These are phyloP conservation scores for Ophthalmolycus amberensis DNA, from an alignment of 2,113 vertebrate genomes.

Conservation along the genomic window DNA sequence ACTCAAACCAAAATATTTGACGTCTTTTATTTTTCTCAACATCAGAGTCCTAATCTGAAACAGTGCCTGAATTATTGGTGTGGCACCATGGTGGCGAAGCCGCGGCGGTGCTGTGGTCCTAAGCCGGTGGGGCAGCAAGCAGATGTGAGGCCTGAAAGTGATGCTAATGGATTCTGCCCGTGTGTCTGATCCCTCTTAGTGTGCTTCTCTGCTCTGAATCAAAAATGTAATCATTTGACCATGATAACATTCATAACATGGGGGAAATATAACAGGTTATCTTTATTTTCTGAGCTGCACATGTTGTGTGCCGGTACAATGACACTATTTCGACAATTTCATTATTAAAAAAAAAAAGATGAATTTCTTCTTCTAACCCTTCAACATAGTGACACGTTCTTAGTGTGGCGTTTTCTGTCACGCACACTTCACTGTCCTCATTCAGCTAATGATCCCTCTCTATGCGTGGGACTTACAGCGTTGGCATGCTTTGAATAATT, in stretches of 20 bases:
- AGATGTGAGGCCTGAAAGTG: conserved; percentile 41
- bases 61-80: conserved; percentile 6
- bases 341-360: conserved; percentile 26
- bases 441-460: conserved; percentile 30
- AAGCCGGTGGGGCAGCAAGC: conserved; percentile 17
- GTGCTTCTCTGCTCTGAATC: conserved; percentile 28
- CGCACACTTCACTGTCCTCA: conserved; percentile 13
- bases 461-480: conserved; percentile 24
- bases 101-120: not conserved
- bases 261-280: conserved; percentile 7
- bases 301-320: not conserved
- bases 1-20: not conserved
- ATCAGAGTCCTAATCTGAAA: conserved; percentile 19
- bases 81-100: not conserved
- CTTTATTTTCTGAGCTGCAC: conserved; percentile 10
- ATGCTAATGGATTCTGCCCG: conserved; percentile 56
- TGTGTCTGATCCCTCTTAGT: conserved; percentile 46
- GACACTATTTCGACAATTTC: not conserved
- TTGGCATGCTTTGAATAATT: conserved; percentile 29
- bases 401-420: conserved; percentile 46
- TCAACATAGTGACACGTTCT: conserved; percentile 10
- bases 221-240: conserved; percentile 40
- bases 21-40: conserved; percentile 1
- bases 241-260: conserved; percentile 17
- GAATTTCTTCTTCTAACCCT: conserved; percentile 29